Evolutionary conservation across 2,888 invertebrate genomes (phyloP).

Genomic region (Hoplodrina blanda): DNA sequence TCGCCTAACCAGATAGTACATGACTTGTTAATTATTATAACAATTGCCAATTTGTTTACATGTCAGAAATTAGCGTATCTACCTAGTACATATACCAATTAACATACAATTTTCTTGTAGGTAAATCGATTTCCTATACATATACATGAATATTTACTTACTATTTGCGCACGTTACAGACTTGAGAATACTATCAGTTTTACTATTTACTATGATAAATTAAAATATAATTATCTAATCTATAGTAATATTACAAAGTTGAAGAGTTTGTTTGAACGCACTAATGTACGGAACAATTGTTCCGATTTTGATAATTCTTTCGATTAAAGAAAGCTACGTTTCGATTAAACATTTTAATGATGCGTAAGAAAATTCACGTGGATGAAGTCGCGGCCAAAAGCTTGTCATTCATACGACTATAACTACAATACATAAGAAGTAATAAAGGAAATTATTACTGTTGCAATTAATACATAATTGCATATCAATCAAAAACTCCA

Average conservation of each 20-base stretch:
- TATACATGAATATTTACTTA: background rate
- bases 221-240: conserved; percentile 9
- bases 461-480: conserved; percentile 21
- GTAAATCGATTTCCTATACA: background rate
- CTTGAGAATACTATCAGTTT: background rate
- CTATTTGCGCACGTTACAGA: background rate
- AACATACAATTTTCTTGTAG: background rate
- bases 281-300: too few species aligned
- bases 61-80: conserved; percentile 7
- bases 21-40: conserved; percentile 44
- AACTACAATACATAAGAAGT: background rate
- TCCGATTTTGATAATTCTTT: too few species aligned
- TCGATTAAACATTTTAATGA: too few species aligned
- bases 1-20: conserved; percentile 41
- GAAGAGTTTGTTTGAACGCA: too few species aligned
- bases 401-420: conserved; percentile 1
- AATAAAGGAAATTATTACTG: conserved; percentile 20
- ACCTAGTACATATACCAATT: background rate
- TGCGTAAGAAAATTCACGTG: too few species aligned
- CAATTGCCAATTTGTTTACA: conserved; percentile 37
- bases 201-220: conserved; percentile 7
- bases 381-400: too few species aligned
- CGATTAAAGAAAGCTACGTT: too few species aligned
- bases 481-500: conserved; percentile 33
- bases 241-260: too few species aligned